Percentiles rank a stretch among this genome's conserved stretches.
phyloP scores from a whole-genome alignment of 2,888 invertebrate genomes.

The Salpingus planirostris region DNA sequence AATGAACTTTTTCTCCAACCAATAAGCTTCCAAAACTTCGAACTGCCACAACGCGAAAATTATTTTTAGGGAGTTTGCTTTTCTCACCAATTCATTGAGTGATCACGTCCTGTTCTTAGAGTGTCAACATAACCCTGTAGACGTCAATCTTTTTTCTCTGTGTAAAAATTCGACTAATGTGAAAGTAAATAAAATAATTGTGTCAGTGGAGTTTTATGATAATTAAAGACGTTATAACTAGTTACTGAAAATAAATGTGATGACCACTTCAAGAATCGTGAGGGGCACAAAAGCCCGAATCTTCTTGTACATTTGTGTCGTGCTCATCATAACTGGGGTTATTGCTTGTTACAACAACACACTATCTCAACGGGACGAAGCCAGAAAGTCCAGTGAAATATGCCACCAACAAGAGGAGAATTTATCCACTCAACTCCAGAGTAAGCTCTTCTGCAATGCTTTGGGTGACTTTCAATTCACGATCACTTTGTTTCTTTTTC shows the following conservation, averaged over 20 bases:
- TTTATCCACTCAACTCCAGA: slow-evolving; percentile 49
- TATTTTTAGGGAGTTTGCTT: no score
- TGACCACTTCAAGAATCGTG: slow-evolving; percentile 48
- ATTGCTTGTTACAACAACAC: slow-evolving; percentile 52
- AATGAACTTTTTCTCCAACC: no score
- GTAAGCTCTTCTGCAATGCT: slow-evolving; percentile 22
- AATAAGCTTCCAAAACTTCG: no score
- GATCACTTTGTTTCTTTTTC: slow-evolving; percentile 17
- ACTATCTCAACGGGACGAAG: slow-evolving; percentile 49
- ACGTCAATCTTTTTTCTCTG: no score
- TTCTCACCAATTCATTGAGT: no score
- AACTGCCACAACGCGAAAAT: no score
- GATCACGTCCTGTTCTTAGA: no score
- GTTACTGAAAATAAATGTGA: slow-evolving; percentile 31
- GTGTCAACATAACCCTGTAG: no score
- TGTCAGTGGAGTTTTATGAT: no score
- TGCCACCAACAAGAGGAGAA: slow-evolving; percentile 53
- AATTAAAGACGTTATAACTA: no score
- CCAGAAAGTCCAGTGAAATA: slow-evolving; percentile 43
- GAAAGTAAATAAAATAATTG: no score
- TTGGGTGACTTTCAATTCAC: background rate
- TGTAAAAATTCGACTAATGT: no score
- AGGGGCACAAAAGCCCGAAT: slow-evolving; percentile 51
- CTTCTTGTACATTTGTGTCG: slow-evolving; percentile 45
- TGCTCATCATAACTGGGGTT: slow-evolving; percentile 46